Conservation (phyloP, 2,113 vertebrate genomes). For the Sardina pilchardus region DNA sequence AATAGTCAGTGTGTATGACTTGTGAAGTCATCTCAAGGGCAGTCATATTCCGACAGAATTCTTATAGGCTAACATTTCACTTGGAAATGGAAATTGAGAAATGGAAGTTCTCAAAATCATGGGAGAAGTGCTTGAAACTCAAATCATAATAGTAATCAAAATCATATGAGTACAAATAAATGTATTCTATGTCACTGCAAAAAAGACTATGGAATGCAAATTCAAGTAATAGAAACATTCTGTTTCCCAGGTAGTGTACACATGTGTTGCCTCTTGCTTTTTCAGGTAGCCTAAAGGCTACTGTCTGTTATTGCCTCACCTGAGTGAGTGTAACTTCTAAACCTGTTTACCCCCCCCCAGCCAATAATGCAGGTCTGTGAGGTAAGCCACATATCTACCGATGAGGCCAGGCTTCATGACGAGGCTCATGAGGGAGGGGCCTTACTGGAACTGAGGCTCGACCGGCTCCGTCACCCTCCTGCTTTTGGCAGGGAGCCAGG, state of each 20-base stretch:
- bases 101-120: too few relatives aligned
- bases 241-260: neutral
- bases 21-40: neutral
- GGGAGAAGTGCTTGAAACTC: neutral
- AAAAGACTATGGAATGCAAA: neutral
- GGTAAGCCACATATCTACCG: conserved; percentile 20
- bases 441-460: conserved; percentile 70
- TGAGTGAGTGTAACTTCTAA: conserved; percentile 18
- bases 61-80: neutral
- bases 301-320: conserved; percentile 38
- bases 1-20: neutral
- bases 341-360: neutral
- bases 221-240: neutral
- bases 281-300: neutral
- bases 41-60: neutral
- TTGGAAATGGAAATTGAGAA: neutral
- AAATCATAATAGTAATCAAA: neutral
- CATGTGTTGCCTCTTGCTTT: neutral
- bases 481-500: conserved; percentile 56
- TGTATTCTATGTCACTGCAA: neutral
- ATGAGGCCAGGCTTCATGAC: neutral
- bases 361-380: conserved; percentile 36
- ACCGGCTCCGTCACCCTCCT: conserved; percentile 46
- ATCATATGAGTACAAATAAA: neutral
- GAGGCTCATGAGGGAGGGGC: conserved; percentile 42